These are phyloP conservation scores for Meloidogyne hapla DNA, from an alignment of 1,140 invertebrate genomes.

Conservation along the genomic window DNA sequence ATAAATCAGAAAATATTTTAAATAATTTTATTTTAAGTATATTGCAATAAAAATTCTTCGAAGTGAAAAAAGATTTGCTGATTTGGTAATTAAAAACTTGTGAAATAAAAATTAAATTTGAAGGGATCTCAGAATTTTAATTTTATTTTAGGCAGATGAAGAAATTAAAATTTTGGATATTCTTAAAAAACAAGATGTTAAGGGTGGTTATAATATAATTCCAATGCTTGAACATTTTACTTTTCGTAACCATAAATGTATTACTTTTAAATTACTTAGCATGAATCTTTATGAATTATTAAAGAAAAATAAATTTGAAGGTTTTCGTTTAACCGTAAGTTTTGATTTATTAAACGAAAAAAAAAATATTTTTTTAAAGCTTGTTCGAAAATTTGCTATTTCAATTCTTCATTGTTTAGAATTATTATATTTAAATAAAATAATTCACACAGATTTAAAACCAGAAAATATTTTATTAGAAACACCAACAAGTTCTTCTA, in stretches of 20 bases:
- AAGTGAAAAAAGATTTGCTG: conserved; percentile 96
- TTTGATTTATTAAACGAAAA: background rate
- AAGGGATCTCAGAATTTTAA: no score
- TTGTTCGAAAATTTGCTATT: conserved; percentile 96
- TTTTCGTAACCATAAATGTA: conserved; percentile 98
- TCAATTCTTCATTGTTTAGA: conserved; percentile 93
- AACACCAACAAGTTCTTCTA: conserved; percentile 93
- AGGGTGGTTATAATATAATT: conserved; percentile 95
- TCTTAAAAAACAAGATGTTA: conserved; percentile 90
- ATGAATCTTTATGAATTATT: conserved; percentile 99
- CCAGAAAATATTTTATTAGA: conserved; percentile 93
- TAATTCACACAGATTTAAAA: conserved; percentile 99
- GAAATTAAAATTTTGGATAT: conserved; percentile 96
- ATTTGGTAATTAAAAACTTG: conserved; percentile 70
- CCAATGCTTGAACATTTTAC: conserved; percentile 98
- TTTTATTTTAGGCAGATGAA: conserved; percentile 80
- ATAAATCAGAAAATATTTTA: background rate
- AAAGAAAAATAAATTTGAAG: conserved; percentile 99
- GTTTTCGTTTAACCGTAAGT: conserved; percentile 76
- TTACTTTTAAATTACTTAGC: conserved; percentile 95
- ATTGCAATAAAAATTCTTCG: conserved; percentile 68
- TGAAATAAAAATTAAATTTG: background rate
- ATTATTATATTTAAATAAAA: conserved; percentile 89
- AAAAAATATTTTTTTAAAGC: conserved; percentile 67
- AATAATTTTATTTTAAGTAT: conserved; percentile 40